Evolutionary conservation across 2,113 vertebrate species (phyloP).

Genomic region (Heteronetta atricapilla): DNA sequence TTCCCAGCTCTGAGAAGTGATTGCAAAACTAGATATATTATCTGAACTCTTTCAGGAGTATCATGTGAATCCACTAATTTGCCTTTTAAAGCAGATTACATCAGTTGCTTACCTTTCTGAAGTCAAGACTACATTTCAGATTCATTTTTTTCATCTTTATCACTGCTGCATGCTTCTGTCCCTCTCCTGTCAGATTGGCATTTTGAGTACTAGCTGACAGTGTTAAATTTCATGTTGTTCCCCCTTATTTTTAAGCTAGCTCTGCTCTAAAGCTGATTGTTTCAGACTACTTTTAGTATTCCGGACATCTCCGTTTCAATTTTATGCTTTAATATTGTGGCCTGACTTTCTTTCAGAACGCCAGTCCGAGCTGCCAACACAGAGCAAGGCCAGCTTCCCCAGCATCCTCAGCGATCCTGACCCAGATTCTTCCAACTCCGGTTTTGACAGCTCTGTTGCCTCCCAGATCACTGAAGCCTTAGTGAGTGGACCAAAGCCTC

Average conservation of each 20-base stretch:
- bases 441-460: slow-evolving; percentile 96
- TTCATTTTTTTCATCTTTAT: neutral
- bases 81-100: neutral
- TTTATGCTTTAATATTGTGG: slow-evolving; percentile 36
- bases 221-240: neutral
- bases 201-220: neutral
- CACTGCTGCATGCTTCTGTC: neutral
- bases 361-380: slow-evolving; percentile 95
- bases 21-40: neutral
- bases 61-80: neutral
- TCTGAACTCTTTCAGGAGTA: neutral
- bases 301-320: slow-evolving; percentile 11
- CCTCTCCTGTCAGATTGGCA: neutral
- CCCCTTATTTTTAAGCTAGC: neutral
- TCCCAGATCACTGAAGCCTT: slow-evolving; percentile 97
- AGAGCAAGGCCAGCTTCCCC: slow-evolving; percentile 97
- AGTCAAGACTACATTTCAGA: neutral
- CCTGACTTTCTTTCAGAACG: slow-evolving; percentile 82
- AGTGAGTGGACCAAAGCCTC: slow-evolving; percentile 94
- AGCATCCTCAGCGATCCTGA: slow-evolving; percentile 97
- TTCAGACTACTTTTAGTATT: slow-evolving; percentile 5
- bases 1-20: neutral
- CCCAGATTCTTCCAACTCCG: slow-evolving; percentile 96
- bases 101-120: neutral
- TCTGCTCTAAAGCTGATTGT: slow-evolving; percentile 10